Base-by-base conservation (phyloP, 2,797 vertebrate species). In the Lutra lutra region DNA sequence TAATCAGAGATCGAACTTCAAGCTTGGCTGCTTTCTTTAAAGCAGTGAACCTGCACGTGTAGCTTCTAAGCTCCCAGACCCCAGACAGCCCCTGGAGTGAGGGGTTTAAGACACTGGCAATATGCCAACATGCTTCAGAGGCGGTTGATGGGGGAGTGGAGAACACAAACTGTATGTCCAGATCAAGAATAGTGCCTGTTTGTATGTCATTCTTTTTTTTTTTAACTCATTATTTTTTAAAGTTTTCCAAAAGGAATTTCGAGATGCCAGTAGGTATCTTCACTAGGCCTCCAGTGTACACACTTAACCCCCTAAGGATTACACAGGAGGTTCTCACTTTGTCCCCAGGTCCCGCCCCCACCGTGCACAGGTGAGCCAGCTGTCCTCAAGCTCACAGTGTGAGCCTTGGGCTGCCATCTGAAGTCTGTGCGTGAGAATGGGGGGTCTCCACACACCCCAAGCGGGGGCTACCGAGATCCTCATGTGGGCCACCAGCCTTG, bases 221-320 rank as follows among this genome's bases (percentile, higher is more conserved):
- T 15, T 10, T 51, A 73, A 38, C 17, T 46, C 25, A 20, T 29
- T 43, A 27, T 5, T 60, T 60, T 80, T 40, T 18, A 18, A 68
- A 38, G 48, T 51, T 43, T 4, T n/a, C 64, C 64, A 23, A 29
- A 43, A 29, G n/a, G n/a, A 2, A 18, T 9, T 82, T 40, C 4
- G 2, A 40, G 18, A 3, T 21, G 23, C 7, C 12, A 25, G 10
- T 4, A 15, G 3, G 72, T 17, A 15, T 15, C 4, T 7, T 73
- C 40, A 27, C 0, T 1, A 25, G 0, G 40, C 23, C 70, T 38
- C 3, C 0, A 1, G 7, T 1, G 6, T 9, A 5, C 23, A 8
- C 3, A 14, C 70, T 27, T 27, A 3, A 25, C 40, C 40, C 25
- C 23, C 70, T 27, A 2, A 73, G 70, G 23, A 2, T 8, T 2